Conservation (phyloP, 2,113 vertebrate genomes). For the Lepidothrix coronata region DNA sequence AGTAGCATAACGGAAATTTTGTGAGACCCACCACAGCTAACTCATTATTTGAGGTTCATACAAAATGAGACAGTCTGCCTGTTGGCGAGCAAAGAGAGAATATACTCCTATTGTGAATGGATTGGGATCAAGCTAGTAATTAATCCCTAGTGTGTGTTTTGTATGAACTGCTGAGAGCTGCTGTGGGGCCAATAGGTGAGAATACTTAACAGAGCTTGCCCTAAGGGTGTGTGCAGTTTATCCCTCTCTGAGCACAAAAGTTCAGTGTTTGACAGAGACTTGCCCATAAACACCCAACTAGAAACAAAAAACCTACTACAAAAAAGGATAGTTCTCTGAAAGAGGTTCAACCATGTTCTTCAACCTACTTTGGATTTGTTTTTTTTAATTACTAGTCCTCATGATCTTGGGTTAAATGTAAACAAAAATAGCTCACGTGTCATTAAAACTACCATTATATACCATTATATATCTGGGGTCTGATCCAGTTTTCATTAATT, state of each 20-base stretch:
- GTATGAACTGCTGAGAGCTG: neutral
- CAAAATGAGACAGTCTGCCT: neutral
- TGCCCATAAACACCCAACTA: neutral
- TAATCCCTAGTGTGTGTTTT: conserved; percentile 2
- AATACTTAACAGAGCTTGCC: neutral
- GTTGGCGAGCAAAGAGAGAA: neutral
- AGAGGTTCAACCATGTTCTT: neutral
- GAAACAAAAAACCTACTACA: neutral
- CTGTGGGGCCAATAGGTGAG: neutral
- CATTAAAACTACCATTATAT: neutral
- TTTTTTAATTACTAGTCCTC: neutral
- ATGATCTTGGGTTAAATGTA: neutral
- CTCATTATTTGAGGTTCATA: neutral
- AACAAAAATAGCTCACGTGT: neutral
- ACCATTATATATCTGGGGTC: neutral
- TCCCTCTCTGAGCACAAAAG: neutral
- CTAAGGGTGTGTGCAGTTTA: neutral
- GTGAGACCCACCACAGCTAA: conserved; percentile 13
- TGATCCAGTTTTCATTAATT: neutral
- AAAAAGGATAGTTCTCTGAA: neutral
- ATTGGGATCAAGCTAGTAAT: neutral
- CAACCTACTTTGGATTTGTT: too few species aligned
- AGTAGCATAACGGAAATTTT: neutral
- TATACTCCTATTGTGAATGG: neutral
- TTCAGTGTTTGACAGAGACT: neutral